These are phyloP conservation scores for Euglossa dilemma DNA, from an alignment of 1,140 invertebrate genomes.

Conservation along the genomic window DNA sequence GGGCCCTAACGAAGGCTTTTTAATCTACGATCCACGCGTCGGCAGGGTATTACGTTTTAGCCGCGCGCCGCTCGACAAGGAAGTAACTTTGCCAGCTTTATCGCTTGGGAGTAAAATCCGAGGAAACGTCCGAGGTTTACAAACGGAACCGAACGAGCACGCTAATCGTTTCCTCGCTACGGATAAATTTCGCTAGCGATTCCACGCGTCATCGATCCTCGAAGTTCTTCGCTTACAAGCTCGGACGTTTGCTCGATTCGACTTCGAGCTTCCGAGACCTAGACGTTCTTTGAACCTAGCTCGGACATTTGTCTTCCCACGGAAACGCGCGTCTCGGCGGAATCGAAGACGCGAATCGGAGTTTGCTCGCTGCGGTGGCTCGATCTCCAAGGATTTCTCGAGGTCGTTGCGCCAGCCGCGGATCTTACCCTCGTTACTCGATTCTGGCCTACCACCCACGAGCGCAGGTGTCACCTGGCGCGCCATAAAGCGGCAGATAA, in stretches of 20 bases:
- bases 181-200: not conserved
- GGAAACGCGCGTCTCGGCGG: too few species aligned
- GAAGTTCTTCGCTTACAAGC: too few species aligned
- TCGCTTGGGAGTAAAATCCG: not conserved
- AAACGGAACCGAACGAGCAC: not conserved
- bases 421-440: not conserved
- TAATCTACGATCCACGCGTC: constrained; percentile 30
- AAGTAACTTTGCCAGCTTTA: not conserved
- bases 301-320: too few species aligned
- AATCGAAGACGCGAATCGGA: too few species aligned
- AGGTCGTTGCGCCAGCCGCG: not conserved
- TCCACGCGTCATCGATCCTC: not conserved
- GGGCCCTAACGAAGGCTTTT: constrained; percentile 31
- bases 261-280: too few species aligned
- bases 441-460: not conserved
- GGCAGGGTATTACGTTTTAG: constrained; percentile 16
- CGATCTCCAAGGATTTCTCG: not conserved
- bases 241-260: too few species aligned
- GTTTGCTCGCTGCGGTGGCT: not conserved
- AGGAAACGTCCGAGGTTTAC: not conserved
- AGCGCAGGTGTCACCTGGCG: constrained; percentile 12
- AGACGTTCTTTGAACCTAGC: too few species aligned
- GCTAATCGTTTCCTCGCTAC: too few species aligned
- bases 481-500: constrained; percentile 50
- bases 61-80: not conserved